A percentile compares a stretch with the other conserved stretches of the same genome.
phyloP scores from a whole-genome alignment of 2,113 vertebrate genomes.

The Laticauda laticaudata region DNA sequence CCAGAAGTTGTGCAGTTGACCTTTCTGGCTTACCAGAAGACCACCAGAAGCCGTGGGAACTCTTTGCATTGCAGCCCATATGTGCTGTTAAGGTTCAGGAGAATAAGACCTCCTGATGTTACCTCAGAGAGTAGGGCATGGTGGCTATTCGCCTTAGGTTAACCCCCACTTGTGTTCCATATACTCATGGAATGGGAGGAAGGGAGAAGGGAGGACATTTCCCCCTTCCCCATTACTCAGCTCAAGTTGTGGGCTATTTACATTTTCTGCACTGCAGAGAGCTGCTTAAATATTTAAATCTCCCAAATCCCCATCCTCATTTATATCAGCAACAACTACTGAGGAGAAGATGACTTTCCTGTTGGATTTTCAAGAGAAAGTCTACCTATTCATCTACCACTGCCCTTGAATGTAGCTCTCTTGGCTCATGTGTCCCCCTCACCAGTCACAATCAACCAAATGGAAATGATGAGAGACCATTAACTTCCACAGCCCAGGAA shows the following conservation, averaged over 20 bases:
- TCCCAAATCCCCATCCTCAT: not conserved
- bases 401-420: conserved; percentile 35
- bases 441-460: conserved; percentile 26
- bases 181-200: not conserved
- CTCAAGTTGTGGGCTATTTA: not conserved
- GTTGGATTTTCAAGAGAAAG: not conserved
- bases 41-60: not conserved
- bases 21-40: not conserved
- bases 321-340: conserved; percentile 31
- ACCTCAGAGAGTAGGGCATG: not conserved
- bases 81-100: not conserved
- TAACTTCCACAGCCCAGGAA: conserved; percentile 58
- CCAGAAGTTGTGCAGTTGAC: not conserved
- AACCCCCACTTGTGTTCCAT: not conserved
- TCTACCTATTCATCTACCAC: not conserved
- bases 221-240: not conserved
- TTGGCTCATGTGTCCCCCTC: conserved; percentile 33
- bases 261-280: conserved; percentile 27
- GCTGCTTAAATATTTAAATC: conserved; percentile 19
- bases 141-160: not conserved
- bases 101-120: not conserved
- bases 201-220: not conserved
- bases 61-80: not conserved
- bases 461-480: conserved; percentile 61
- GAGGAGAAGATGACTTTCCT: not conserved